phyloP scores from a whole-genome alignment of 2,113 vertebrate species.

The Polyodon spathula region DNA sequence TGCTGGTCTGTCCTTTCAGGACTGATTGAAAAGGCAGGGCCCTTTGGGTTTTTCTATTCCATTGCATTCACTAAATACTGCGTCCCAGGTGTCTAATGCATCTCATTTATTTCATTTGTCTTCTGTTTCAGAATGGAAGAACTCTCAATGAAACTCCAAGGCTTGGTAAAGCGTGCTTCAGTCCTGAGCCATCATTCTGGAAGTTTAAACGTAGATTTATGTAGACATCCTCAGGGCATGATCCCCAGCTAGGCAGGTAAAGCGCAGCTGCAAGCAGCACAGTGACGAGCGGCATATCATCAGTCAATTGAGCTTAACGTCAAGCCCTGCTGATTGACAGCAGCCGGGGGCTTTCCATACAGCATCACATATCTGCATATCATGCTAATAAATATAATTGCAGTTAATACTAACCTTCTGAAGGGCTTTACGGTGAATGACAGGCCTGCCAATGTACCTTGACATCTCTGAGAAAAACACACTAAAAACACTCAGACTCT shows the following conservation, averaged over 20 bases:
- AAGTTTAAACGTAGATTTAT: not conserved
- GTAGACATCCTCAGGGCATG: not conserved
- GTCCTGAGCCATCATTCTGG: no score
- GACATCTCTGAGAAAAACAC: slow-evolving; percentile 49
- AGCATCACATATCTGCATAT: slow-evolving; percentile 42
- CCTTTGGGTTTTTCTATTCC: not conserved
- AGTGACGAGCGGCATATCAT: slow-evolving; percentile 9
- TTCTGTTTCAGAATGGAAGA: no score
- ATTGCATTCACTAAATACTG: not conserved
- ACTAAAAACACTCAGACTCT: slow-evolving; percentile 5
- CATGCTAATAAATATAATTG: slow-evolving; percentile 60
- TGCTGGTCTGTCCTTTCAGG: not conserved
- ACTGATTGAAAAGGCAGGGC: not conserved
- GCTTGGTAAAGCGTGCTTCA: no score
- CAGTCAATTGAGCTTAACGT: slow-evolving; percentile 27
- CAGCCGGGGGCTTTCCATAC: slow-evolving; percentile 54
- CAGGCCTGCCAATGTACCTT: slow-evolving; percentile 53
- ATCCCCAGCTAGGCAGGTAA: slow-evolving; percentile 15
- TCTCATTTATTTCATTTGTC: not conserved
- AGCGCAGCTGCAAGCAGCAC: slow-evolving; percentile 36
- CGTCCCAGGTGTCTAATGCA: not conserved
- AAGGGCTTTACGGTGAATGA: slow-evolving; percentile 53
- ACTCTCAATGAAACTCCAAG: no score
- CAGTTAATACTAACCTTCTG: slow-evolving; percentile 63
- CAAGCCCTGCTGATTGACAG: slow-evolving; percentile 50